Base-by-base conservation (phyloP, 1,140 invertebrate species). In the Popillia japonica region DNA sequence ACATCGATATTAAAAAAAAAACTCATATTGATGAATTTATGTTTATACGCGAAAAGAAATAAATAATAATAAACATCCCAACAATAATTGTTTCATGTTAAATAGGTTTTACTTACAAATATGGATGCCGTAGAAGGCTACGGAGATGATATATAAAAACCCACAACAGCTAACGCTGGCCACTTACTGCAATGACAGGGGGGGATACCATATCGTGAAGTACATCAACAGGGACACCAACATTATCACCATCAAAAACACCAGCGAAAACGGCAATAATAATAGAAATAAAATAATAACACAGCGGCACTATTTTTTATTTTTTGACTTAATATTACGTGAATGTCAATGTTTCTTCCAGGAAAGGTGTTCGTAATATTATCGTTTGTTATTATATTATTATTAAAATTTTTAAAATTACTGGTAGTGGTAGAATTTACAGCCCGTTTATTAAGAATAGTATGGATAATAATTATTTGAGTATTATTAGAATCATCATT, bases 61-160 rank as follows among this genome's bases (percentile, higher is more conserved):
- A n/a, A n/a, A n/a, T n/a, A n/a, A n/a, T n/a, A n/a, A n/a, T n/a
- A n/a, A n/a, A n/a, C n/a, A n/a, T n/a, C n/a, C n/a, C n/a, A n/a
- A 34, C 27, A 34, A 34, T 34, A 34, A 34, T 34, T 34, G 4
- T 34, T 34, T 1, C 27, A 34, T 4, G 27, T 34, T 34, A 68
- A 20, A 8, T n/a, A n/a, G n/a, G n/a, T n/a, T n/a, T 23, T 68
- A 84, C 83, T 78, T 80, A 83, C 82, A 82, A 83, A 83, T 83
- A 83, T 83, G 83, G 84, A 83, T 81, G 84, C 82, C 81, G 81
- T 27, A 72, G 23, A 40, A 11, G 34, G 22, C 11, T n/a, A 74
- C 61, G 27, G 11, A 68, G 6, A 44, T 34, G 27, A 34, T 34
- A 34, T 34, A 44, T 10, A 55, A 55, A 55, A 55, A n/a, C 48